Evolutionary conservation across 35 echinoderm and acorn worm genomes (phyloP), one percentile per base, ranked within the genome.

Genomic region (Apostichopus japonicus): DNA sequence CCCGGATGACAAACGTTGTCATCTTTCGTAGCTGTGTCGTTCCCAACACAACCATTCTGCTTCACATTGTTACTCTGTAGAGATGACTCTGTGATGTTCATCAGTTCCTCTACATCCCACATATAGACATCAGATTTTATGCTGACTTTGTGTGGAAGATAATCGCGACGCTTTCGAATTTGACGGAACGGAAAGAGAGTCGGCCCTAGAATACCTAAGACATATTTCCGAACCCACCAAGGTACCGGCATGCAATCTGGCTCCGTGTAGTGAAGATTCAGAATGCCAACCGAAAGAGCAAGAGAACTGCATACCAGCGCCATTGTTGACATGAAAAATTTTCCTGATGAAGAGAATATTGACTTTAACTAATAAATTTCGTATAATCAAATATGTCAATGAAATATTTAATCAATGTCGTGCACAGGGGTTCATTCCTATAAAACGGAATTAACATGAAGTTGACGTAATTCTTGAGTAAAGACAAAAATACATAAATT

Each of bases 291-390:
- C 53, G 97, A 99, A 78, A 99, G 96, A 9, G 95, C 95, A 57
- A 99, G 78, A 24, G 97, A 99, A 14, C 94, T 87, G 11, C 95
- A 96, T 72, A 99, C 93, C 9, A 99, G 92, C 4, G 94, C 97
- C 97, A 99, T 99, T 1, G 97, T 99, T 61, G 93, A 93, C 75
- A 93, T 93, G 80, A 96, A 99, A 62, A 96, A 99, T 73, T 99
- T 95, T 62, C 97, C 97, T 99, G 93, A 6, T 90, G 76, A 83
- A 82, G 71, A 61, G 67, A 84, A 73, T 16, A 75, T 56, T 61
- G 7, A 61, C 57, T 11, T 61, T 61, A n/a, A n/a, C n/a, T 61
- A 5, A 44, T 44, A 4, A 44, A 44, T 44, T 44, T 44, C 33
- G 33, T 44, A 44, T 44, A 44, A 44, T 44, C 33, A 44, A 44